Conservation (phyloP, 2,888 invertebrate species). For the Acronicta psi region DNA sequence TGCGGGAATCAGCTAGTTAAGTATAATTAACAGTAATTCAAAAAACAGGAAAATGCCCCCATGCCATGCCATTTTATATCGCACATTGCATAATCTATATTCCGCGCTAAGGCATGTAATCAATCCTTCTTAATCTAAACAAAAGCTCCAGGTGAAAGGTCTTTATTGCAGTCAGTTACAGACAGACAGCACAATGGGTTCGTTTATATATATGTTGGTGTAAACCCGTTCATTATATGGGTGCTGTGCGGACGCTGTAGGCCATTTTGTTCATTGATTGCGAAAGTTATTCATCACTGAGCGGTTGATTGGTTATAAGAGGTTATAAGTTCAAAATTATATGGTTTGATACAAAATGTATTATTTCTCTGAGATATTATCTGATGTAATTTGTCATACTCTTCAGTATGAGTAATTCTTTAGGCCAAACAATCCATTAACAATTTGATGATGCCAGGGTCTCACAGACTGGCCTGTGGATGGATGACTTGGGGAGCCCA, state of each 20-base stretch:
- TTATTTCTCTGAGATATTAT: too few relatives aligned
- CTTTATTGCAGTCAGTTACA: slow-evolving; percentile 14
- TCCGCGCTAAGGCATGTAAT: slow-evolving; percentile 12
- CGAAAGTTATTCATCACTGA: slow-evolving; percentile 1
- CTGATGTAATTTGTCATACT: too few relatives aligned
- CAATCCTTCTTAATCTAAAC: slow-evolving; percentile 8
- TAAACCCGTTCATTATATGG: slow-evolving; percentile 21
- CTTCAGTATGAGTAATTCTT: too few relatives aligned
- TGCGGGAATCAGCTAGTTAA: too few relatives aligned
- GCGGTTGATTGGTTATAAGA: background rate
- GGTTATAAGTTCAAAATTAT: background rate
- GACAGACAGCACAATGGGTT: slow-evolving; percentile 34
- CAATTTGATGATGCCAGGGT: too few relatives aligned
- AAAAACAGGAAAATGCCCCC: too few relatives aligned
- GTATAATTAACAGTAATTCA: too few relatives aligned
- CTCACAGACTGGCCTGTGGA: too few relatives aligned
- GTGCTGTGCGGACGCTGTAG: background rate
- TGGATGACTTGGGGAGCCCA: too few relatives aligned
- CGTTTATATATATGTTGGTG: slow-evolving; percentile 13
- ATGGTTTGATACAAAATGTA: background rate
- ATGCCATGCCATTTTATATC: background rate
- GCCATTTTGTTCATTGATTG: slow-evolving; percentile 28
- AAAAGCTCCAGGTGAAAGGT: slow-evolving; percentile 37
- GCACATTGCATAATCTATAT: background rate
- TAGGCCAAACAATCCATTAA: too few relatives aligned